Conservation (phyloP, 2,888 invertebrate species). For the Hirtodrosophila histrioides region DNA sequence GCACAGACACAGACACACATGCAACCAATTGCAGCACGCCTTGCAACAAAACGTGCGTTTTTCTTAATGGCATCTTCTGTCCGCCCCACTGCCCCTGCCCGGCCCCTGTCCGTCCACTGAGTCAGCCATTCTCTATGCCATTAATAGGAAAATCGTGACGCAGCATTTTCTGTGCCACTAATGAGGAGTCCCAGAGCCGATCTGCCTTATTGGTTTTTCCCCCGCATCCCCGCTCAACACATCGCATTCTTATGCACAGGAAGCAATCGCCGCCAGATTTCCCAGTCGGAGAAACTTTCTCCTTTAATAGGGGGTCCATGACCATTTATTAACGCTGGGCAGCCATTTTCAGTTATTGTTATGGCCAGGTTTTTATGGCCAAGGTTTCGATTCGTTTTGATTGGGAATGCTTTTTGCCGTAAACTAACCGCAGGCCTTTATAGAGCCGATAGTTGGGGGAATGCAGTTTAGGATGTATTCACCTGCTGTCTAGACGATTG, state of each 20-base stretch:
- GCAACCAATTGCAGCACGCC: conserved; percentile 12
- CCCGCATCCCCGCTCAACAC: conserved; percentile 7
- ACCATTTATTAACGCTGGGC: conserved; percentile 52
- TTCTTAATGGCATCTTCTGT: conserved; percentile 2
- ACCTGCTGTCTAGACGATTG: no score
- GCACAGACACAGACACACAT: neutral
- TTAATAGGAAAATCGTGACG: conserved; percentile 77
- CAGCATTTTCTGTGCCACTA: conserved; percentile 64
- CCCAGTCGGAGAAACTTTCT: conserved; percentile 53
- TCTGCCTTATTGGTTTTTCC: conserved; percentile 48
- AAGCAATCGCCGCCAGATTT: conserved; percentile 30
- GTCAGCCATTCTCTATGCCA: conserved; percentile 14
- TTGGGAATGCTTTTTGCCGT: conserved; percentile 17
- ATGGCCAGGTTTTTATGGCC: conserved; percentile 25
- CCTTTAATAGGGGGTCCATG: conserved; percentile 50
- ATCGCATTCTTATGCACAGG: conserved; percentile 36
- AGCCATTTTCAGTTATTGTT: conserved; percentile 26
- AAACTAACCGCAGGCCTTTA: conserved; percentile 29
- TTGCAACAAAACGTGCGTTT: conserved; percentile 40
- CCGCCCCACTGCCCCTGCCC: neutral
- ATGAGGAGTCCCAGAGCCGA: conserved; percentile 49
- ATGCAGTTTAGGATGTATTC: no score
- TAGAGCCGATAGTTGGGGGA: no score
- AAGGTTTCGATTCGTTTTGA: conserved; percentile 33
- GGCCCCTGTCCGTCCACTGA: neutral